These are phyloP conservation scores for Diarsia rubi DNA, from an alignment of 2,888 invertebrate species.

Conservation along the genomic window DNA sequence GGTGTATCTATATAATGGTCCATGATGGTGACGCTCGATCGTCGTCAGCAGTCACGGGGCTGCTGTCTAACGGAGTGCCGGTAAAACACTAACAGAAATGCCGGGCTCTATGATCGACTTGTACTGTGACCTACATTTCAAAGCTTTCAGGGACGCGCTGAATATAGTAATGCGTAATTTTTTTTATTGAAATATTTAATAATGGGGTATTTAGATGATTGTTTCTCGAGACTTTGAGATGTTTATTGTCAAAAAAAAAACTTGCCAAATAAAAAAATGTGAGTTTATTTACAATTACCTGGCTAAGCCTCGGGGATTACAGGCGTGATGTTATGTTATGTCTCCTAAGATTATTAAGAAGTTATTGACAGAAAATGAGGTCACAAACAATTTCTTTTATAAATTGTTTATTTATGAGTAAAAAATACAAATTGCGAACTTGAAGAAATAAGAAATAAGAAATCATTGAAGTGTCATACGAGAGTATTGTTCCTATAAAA, in stretches of 20 bases:
- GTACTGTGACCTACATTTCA: conserved; percentile 28
- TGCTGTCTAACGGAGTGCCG: not conserved
- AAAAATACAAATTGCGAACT: too few species aligned
- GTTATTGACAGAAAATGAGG: too few species aligned
- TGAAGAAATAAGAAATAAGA: too few species aligned
- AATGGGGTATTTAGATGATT: not conserved
- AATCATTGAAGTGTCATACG: too few species aligned
- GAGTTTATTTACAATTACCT: too few species aligned
- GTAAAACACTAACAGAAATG: not conserved
- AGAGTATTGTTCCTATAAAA: too few species aligned
- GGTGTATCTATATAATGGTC: not conserved
- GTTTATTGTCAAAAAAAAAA: not conserved
- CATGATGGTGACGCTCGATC: not conserved
- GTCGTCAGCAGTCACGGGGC: not conserved
- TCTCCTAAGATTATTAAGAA: too few species aligned
- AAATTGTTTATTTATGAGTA: too few species aligned
- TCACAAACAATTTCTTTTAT: too few species aligned
- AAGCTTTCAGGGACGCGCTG: not conserved
- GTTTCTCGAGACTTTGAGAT: not conserved
- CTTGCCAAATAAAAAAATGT: too few species aligned
- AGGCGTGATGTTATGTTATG: too few species aligned
- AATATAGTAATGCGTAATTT: not conserved
- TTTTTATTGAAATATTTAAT: not conserved
- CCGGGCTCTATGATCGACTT: not conserved
- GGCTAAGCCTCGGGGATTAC: too few species aligned